These are phyloP conservation scores for Rhagonycha lutea DNA, from an alignment of 2,888 invertebrate genomes.

Conservation along the genomic window DNA sequence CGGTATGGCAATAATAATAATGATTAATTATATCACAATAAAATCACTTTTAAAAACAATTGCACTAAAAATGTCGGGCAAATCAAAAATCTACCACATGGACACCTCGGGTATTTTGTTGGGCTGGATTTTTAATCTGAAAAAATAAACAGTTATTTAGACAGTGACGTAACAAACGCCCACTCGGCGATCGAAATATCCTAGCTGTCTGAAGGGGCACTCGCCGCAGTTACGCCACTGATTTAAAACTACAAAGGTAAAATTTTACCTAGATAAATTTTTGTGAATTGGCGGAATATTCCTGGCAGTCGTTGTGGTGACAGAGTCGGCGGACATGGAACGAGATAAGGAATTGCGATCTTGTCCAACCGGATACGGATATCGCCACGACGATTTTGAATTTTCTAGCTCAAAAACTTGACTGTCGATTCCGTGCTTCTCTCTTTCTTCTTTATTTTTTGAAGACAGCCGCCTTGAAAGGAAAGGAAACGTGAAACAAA, in stretches of 20 bases:
- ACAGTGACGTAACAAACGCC: not conserved
- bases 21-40: constrained; percentile 49
- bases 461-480: constrained; percentile 67
- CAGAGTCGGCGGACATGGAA: constrained; percentile 55
- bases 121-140: constrained; percentile 58
- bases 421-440: constrained; percentile 65
- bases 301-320: constrained; percentile 64
- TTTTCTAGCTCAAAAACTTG: constrained; percentile 70
- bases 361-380: constrained; percentile 60
- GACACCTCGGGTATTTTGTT: constrained; percentile 59
- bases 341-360: constrained; percentile 52
- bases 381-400: constrained; percentile 78
- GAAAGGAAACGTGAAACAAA: not conserved
- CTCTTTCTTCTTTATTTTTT: constrained; percentile 64
- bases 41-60: constrained; percentile 47
- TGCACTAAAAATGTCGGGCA: constrained; percentile 41
- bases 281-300: constrained; percentile 55
- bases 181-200: not conserved
- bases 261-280: constrained; percentile 46
- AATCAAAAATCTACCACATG: constrained; percentile 58
- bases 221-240: not conserved
- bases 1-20: constrained; percentile 26
- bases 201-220: no score
- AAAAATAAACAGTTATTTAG: constrained; percentile 25
- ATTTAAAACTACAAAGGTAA: constrained; percentile 19